Evolutionary conservation across 2,888 invertebrate genomes (phyloP).

Genomic region (Homarus gammarus): DNA sequence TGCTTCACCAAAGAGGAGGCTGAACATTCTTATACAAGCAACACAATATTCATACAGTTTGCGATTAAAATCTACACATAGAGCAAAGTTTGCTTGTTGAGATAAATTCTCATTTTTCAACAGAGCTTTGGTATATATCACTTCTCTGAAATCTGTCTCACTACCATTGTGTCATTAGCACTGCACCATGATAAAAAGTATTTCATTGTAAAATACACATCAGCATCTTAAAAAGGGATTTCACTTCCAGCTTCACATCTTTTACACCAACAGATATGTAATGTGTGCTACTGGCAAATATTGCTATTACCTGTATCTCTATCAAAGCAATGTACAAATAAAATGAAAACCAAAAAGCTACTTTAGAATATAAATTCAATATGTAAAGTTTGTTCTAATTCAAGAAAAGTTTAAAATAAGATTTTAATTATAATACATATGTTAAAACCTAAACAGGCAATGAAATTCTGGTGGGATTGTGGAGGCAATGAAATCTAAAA

Average conservation of each 20-base stretch:
- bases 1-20: conserved; percentile 30
- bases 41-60: conserved; percentile 47
- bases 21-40: conserved; percentile 49
- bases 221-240: conserved; percentile 23
- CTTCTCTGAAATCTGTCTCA: conserved; percentile 38
- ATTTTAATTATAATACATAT: background rate
- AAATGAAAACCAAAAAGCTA: conserved; percentile 23
- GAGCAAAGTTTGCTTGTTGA: conserved; percentile 47
- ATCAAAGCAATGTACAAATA: conserved; percentile 63
- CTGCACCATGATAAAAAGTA: conserved; percentile 41
- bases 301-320: conserved; percentile 28
- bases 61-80: conserved; percentile 44
- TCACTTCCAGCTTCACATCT: conserved; percentile 19
- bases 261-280: conserved; percentile 28
- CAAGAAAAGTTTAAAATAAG: conserved; percentile 20
- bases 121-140: conserved; percentile 60
- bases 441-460: conserved; percentile 20
- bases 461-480: conserved; percentile 46
- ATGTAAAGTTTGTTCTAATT: background rate
- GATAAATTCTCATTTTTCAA: conserved; percentile 41
- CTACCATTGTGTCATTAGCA: conserved; percentile 48
- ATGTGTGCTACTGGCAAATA: conserved; percentile 40
- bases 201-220: conserved; percentile 41
- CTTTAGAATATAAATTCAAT: background rate
- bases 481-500: conserved; percentile 44